A percentile compares a stretch with the other conserved stretches of the same genome.
Conservation (phyloP, 2,113 vertebrate genomes). For the Ceyx melanurus region DNA sequence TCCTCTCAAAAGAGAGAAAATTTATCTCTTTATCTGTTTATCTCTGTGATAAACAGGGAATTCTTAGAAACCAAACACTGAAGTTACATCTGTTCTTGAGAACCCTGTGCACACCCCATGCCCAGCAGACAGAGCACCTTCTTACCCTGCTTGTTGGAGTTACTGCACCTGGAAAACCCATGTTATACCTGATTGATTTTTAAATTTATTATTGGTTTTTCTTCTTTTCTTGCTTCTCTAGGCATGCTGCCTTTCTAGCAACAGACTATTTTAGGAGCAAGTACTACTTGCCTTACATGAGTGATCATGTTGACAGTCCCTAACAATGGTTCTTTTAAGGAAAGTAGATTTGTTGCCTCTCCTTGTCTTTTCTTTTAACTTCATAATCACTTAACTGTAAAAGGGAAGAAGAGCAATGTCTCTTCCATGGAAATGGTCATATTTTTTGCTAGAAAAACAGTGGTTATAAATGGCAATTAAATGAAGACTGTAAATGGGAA, state of each 20-base stretch:
- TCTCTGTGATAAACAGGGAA: not conserved
- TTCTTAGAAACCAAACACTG: not conserved
- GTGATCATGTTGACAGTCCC: not conserved
- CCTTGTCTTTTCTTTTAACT: not conserved
- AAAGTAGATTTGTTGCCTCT: not conserved
- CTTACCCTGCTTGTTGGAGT: not conserved
- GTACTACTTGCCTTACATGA: not conserved
- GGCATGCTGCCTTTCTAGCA: not conserved
- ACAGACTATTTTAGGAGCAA: not conserved
- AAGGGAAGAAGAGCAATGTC: not conserved
- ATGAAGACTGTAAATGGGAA: not conserved
- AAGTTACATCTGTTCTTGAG: not conserved
- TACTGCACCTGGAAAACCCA: not conserved
- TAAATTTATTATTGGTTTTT: not conserved
- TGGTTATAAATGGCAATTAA: not conserved
- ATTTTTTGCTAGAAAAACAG: not conserved
- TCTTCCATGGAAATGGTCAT: not conserved
- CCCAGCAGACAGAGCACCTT: not conserved
- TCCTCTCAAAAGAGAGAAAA: not conserved
- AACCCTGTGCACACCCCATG: not conserved
- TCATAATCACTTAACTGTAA: not conserved
- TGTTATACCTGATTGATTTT: not conserved
- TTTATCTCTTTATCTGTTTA: not conserved
- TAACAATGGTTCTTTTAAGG: not conserved
- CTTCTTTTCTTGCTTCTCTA: not conserved